phyloP scores from a whole-genome alignment of 2,113 vertebrate genomes.

The Oncorhynchus clarkii region DNA sequence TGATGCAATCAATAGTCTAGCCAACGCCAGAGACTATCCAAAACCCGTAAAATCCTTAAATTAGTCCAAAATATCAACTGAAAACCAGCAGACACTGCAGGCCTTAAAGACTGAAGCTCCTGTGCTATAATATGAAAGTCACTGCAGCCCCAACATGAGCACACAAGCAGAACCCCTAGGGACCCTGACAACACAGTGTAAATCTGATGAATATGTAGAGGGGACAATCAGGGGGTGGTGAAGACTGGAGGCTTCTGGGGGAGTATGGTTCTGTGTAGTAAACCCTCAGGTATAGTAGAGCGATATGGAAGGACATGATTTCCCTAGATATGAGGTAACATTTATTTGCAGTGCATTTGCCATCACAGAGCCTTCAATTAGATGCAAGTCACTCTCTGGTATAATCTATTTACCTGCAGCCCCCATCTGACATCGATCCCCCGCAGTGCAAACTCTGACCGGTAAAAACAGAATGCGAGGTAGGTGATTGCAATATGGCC shows the following conservation, averaged over 20 bases:
- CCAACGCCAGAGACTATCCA: too few species aligned
- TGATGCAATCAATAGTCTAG: too few species aligned
- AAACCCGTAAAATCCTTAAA: too few species aligned
- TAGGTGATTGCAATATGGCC: not conserved
- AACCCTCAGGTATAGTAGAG: conserved; percentile 1
- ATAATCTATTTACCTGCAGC: conserved; percentile 38
- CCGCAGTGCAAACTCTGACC: not conserved
- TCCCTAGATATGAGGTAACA: conserved; percentile 41
- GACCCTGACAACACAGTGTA: conserved; percentile 32
- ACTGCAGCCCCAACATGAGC: conserved; percentile 1
- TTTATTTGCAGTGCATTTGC: conserved; percentile 33
- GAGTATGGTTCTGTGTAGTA: not conserved
- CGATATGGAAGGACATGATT: not conserved
- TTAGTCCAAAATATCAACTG: too few species aligned
- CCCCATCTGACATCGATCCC: conserved; percentile 30
- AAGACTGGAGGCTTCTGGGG: not conserved
- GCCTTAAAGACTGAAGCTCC: too few species aligned
- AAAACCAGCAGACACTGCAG: too few species aligned
- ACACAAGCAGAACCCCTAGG: not conserved
- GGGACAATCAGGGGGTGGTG: too few species aligned
- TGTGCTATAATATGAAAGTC: too few species aligned
- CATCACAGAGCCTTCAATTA: conserved; percentile 38
- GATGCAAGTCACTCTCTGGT: conserved; percentile 25
- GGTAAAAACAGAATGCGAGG: not conserved
- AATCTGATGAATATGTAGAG: conserved; percentile 35